Conservation (phyloP, 2,888 invertebrate genomes). For the Dryococelus australis region DNA sequence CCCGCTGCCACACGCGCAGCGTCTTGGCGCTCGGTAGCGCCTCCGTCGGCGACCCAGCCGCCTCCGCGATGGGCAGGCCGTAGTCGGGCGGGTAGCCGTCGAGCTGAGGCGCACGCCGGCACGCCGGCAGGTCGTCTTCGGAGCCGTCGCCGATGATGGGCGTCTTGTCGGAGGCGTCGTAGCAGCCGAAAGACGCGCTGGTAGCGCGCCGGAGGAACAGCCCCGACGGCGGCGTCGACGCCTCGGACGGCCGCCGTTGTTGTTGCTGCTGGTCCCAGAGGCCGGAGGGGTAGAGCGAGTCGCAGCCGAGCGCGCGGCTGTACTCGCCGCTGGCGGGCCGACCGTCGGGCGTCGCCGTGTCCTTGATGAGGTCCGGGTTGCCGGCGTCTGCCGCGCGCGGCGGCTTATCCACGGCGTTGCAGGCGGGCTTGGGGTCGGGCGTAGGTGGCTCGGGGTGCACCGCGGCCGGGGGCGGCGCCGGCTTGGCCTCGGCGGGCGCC, state of each 20-base stretch:
- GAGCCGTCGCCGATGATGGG: constrained; percentile 71
- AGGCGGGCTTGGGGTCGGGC: background rate
- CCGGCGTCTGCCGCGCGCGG: constrained; percentile 68
- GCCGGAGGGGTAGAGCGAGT: constrained; percentile 64
- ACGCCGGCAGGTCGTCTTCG: constrained; percentile 62
- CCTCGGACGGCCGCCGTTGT: constrained; percentile 44
- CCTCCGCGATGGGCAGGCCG: constrained; percentile 70
- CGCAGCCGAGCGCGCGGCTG: constrained; percentile 71
- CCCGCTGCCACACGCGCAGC: constrained; percentile 86
- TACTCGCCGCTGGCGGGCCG: too few relatives aligned
- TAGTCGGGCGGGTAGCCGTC: constrained; percentile 78
- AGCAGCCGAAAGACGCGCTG: constrained; percentile 60
- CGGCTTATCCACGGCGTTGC: too few relatives aligned
- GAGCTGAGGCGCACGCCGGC: constrained; percentile 64
- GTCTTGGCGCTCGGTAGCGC: constrained; percentile 73
- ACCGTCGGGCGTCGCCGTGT: constrained; percentile 74
- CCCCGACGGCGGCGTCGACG: constrained; percentile 44
- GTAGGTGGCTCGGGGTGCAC: constrained; percentile 48
- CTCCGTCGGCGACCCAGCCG: constrained; percentile 46
- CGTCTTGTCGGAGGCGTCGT: constrained; percentile 70
- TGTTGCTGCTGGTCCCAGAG: constrained; percentile 76
- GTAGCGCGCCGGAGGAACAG: constrained; percentile 65
- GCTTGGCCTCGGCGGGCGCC: constrained; percentile 61
- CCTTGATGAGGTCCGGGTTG: constrained; percentile 86
- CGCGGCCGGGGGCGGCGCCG: constrained; percentile 43